Conservation (phyloP, 2,797 vertebrate species). For the Sebastes kiyomatsui region DNA sequence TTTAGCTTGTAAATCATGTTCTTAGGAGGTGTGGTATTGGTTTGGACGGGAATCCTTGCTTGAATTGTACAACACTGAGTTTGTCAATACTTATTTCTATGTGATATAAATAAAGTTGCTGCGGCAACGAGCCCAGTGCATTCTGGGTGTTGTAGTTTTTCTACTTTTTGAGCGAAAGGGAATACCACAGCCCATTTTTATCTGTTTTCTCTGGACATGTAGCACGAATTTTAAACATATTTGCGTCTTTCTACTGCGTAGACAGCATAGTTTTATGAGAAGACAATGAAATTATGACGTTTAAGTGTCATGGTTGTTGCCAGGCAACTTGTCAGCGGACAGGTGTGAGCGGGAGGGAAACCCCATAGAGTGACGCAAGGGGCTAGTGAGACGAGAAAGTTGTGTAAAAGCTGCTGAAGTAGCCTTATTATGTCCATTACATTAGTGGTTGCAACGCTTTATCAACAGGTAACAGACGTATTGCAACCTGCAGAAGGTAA, state of each 20-base stretch:
- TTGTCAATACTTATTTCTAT: background rate
- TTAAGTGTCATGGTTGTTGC: background rate
- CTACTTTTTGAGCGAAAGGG: background rate
- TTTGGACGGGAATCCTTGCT: background rate
- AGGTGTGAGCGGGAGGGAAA: background rate
- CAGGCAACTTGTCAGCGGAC: background rate
- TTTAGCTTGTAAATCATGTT: background rate
- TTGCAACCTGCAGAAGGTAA: background rate
- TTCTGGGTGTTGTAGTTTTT: background rate
- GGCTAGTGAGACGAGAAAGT: rapidly evolving
- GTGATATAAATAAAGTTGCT: background rate
- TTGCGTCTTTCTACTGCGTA: background rate
- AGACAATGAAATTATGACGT: background rate
- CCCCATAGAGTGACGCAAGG: background rate
- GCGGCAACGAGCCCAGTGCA: background rate
- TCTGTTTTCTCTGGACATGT: background rate
- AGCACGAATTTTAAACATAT: background rate
- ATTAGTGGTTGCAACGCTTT: background rate
- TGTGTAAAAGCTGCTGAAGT: background rate
- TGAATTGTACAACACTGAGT: background rate
- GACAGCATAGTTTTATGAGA: too few relatives aligned
- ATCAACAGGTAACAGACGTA: background rate
- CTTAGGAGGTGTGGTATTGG: background rate
- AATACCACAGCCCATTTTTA: background rate
- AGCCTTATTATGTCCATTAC: background rate